Percentiles rank a stretch among this genome's conserved stretches.
Conservation (phyloP, 2,797 vertebrate genomes). For the Etheostoma perlongum region DNA sequence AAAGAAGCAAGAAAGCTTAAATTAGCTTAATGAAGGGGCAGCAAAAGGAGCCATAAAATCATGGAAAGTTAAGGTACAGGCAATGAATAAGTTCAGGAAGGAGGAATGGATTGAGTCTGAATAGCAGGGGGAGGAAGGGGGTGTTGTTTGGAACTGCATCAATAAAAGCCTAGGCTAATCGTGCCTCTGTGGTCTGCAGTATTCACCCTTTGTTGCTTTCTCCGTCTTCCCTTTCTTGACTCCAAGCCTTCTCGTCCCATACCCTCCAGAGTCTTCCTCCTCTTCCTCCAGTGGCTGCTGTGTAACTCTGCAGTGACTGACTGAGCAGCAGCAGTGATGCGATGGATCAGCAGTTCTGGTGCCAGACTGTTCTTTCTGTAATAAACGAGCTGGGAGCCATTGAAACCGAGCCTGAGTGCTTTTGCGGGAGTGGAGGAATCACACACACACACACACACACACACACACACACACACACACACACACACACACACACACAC, state of each 20-base stretch:
- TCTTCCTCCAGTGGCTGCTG: conserved; percentile 55
- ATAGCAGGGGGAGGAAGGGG: conserved; percentile 5
- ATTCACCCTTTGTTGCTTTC: conserved; percentile 17
- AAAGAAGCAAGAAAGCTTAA: conserved; percentile 50
- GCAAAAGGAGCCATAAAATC: conserved; percentile 62
- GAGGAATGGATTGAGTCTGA: conserved; percentile 47
- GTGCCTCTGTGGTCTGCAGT: conserved; percentile 42
- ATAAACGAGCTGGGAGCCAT: conserved; percentile 64
- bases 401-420: conserved; percentile 59
- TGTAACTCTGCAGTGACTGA: conserved; percentile 74
- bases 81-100: conserved; percentile 57
- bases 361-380: conserved; percentile 71
- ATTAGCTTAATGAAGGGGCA: conserved; percentile 61
- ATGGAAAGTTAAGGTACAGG: conserved; percentile 44
- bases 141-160: conserved; percentile 40
- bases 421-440: conserved; percentile 49
- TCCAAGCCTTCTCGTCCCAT: neutral
- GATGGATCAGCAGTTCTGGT: conserved; percentile 78
- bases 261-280: conserved; percentile 1
- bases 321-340: conserved; percentile 21
- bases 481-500: conserved; percentile 20
- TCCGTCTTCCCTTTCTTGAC: neutral
- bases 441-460: conserved; percentile 33
- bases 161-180: conserved; percentile 59
- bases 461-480: conserved; percentile 16